Evolutionary conservation across 1,140 invertebrate species (phyloP), one percentile per base, ranked within the genome.

Genomic region (Neodiprion lecontei): DNA sequence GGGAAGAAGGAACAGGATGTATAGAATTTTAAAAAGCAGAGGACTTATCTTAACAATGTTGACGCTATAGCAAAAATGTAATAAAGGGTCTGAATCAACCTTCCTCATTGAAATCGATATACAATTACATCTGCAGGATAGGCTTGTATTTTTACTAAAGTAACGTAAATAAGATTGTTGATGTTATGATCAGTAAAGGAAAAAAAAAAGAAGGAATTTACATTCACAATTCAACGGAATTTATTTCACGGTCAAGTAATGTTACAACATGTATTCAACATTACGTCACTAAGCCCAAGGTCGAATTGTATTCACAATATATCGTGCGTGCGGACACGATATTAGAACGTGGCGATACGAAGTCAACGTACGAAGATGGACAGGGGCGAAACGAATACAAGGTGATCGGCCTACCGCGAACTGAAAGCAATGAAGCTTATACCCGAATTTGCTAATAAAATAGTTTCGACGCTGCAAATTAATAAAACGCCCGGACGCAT

Each of bases 51-150:
- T 82, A 82, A 83, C 75, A 76, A 78, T 84, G 82, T 84, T 84
- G 79, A 84, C 77, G 78, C 78, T 85, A 79, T 81, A 81, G 81
- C 80, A 80, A 85, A 61, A 61, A 12, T 9, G n/a, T 78, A 85
- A 84, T 86, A 84, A 86, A 87, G 80, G 81, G 81, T 85, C 82
- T 83, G 75, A 84, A 80, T 84, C 79, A 83, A 85, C 78, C 80
- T 83, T 83, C 80, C 76, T 79, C 78, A 78, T 77, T 78, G 77
- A 78, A 76, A 81, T 81, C 79, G 71, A 73, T 80, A 76, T 65
- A 17, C 11, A 17, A 61, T 61, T 14, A 61, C 53, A 9, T 40
- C 1, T 40, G n/a, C n/a, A 61, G 9, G 53, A 61, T 61, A 61
- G 53, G 11, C 53, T 61, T 61, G 53, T 61, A 61, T 61, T 61